Evolutionary conservation across 2,113 vertebrate species (phyloP).

Genomic region (Nymphicus hollandicus): DNA sequence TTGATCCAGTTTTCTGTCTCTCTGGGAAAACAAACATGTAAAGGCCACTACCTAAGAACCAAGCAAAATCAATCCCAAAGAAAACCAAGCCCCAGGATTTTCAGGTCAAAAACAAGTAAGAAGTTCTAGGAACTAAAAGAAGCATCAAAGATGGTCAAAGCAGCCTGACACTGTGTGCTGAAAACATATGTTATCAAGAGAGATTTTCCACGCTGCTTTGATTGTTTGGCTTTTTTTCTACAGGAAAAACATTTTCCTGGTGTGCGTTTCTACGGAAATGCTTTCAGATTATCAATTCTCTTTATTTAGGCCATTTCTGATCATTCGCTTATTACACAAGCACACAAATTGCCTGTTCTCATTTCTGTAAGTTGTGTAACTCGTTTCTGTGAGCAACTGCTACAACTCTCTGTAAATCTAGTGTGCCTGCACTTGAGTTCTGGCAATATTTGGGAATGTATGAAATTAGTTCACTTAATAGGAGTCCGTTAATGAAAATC

Average conservation of each 20-base stretch:
- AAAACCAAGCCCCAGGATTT: background rate
- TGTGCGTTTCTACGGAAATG: background rate
- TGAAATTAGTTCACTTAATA: background rate
- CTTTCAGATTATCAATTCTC: background rate
- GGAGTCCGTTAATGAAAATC: background rate
- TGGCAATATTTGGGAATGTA: background rate
- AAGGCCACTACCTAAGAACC: background rate
- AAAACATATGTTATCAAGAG: background rate
- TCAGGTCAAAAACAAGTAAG: background rate
- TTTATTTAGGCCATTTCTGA: constrained; percentile 12
- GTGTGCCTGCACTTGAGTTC: background rate
- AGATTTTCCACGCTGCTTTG: background rate
- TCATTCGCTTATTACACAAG: constrained; percentile 21
- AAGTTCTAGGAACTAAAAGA: background rate
- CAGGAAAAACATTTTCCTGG: background rate
- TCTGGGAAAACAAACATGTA: background rate
- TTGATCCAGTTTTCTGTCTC: background rate
- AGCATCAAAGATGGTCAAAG: background rate
- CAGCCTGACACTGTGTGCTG: background rate
- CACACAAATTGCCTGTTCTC: background rate
- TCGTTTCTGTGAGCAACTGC: background rate
- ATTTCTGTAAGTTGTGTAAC: background rate
- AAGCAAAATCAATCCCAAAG: background rate
- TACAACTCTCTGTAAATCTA: background rate
- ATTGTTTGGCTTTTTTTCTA: background rate